Evolutionary conservation across 2,113 vertebrate genomes (phyloP), one percentile per base, ranked within the genome.

Genomic region (Perca fluviatilis): DNA sequence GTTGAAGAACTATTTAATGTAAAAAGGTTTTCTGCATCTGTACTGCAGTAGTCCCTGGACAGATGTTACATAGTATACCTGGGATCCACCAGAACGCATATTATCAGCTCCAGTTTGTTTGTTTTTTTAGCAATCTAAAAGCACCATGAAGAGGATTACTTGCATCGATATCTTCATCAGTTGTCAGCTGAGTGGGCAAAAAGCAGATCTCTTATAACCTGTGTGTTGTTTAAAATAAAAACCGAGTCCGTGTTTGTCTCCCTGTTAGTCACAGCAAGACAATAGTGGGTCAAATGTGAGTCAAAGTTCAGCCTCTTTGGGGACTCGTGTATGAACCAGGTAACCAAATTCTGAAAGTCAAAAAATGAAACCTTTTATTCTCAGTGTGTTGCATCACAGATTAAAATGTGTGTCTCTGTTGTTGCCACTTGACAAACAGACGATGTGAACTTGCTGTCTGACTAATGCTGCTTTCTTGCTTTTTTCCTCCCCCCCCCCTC

Each of bases 381-480:
- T 30, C 19, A 23, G 9, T 79, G 79, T 62, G 83, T 92, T 94
- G 89, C 91, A 92, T 94, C 89, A 77, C 91, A 92, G 88, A 88
- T 88, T 4, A 81, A 86, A 80, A 27, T 27, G 27, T 84, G 30
- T 73, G 54, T 87, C n/a, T 67, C 15, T 72, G 8, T 67, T 36
- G 82, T 82, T 84, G 69, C 21, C 23, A 1, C 0, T 14, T 56
- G 62, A 82, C 62, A 82, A 86, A 80, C 80, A 75, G 49, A 79
- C 65, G 67, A 66, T 10, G 1, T 36, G 14, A 61, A 66, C 73
- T 61, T 83, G 57, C 77, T 58, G 71, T 84, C 71, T 70, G 16
- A 90, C 82, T 90, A 91, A 93, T 82, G 77, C 89, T 90, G 71
- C 86, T 85, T 77, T 92, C 85, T 86, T 87, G 89, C 91, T 86